Evolutionary conservation across 2,113 vertebrate species (phyloP), one percentile per base, ranked within the genome.

Genomic region (Dendrocopos noguchii): DNA sequence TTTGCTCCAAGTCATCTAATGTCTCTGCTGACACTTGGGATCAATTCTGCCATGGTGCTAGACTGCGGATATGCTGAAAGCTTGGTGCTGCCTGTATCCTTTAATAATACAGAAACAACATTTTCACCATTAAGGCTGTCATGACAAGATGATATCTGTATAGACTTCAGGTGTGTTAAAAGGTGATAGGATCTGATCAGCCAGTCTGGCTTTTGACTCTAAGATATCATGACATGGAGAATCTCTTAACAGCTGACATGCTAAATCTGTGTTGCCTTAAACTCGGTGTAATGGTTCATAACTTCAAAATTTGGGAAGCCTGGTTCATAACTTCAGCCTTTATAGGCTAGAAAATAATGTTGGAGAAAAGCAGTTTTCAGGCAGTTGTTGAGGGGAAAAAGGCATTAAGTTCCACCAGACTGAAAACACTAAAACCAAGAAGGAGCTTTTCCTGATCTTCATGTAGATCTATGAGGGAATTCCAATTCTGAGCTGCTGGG

Each of bases 11-110:
- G 99, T 92, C 99, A 99, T 87, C 98, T 99, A 13, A 99, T 99
- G 99, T 98, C 99, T 75, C 97, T 99, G 31, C 98, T 99, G 98
- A 99, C 99, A 0, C 98, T 99, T 67, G 99, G 99, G 27, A 98
- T 99, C 96, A 99, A 98, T 96, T 99, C 99, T 64, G 99, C 98
- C 31, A 98, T 99, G 95, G 99, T 99, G 87, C 98, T 99, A 92
- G 99, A 99, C 95, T 99, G 99, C 86, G 99, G 99, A 52, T 98
- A 99, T 94, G 98, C 98, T 33, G 99, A 99, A 95, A 99, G 99
- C 4, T 97, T 99, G 77, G 99, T 99, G 93, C 97, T 99, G 68
- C 99, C 99, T 89, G 99, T 99, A 99, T 99, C 99, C 98, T 99
- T 98, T 89, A 21, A 52, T 73, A 92, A 27, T 22, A 27, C 7